Evolutionary conservation across 1,140 invertebrate species (phyloP).

Genomic region (Neodiprion pinetum): DNA sequence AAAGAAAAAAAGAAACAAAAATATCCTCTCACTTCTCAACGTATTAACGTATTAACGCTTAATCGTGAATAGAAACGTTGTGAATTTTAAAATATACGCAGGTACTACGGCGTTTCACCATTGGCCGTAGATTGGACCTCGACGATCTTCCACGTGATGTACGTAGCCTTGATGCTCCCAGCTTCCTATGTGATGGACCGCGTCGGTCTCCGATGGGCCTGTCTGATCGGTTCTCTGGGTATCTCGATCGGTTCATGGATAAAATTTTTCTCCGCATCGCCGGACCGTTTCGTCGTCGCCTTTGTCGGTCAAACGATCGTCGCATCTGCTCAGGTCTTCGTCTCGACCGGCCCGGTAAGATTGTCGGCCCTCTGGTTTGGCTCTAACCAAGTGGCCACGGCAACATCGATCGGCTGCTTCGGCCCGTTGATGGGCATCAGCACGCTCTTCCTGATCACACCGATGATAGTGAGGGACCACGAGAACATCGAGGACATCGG

Average conservation of each 20-base stretch:
- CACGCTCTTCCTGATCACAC: constrained; percentile 48
- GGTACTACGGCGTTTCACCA: constrained; percentile 52
- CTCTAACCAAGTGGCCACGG: constrained; percentile 70
- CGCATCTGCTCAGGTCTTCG: constrained; percentile 70
- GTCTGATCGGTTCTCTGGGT: constrained; percentile 35
- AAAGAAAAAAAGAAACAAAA: too few species aligned
- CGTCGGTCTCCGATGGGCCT: constrained; percentile 35
- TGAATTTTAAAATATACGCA: too few species aligned
- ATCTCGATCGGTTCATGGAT: constrained; percentile 70
- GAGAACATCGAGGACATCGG: constrained; percentile 49
- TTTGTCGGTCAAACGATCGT: constrained; percentile 72
- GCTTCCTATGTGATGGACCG: constrained; percentile 35
- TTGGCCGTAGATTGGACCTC: constrained; percentile 66
- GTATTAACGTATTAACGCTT: too few species aligned
- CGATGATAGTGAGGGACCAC: constrained; percentile 53
- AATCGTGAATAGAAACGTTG: too few species aligned
- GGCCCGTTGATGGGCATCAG: constrained; percentile 73
- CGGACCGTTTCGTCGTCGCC: constrained; percentile 65
- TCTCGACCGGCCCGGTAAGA: constrained; percentile 71
- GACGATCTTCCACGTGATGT: constrained; percentile 33
- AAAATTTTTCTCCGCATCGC: constrained; percentile 67
- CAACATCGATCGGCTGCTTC: constrained; percentile 77
- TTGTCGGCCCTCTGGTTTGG: constrained; percentile 78
- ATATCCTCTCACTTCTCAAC: too few species aligned
- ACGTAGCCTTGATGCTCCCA: constrained; percentile 34